Percentiles rank a stretch among this genome's conserved stretches.
Evolutionary conservation across 1,140 invertebrate species (phyloP).

Genomic region (Littorina saxatilis): DNA sequence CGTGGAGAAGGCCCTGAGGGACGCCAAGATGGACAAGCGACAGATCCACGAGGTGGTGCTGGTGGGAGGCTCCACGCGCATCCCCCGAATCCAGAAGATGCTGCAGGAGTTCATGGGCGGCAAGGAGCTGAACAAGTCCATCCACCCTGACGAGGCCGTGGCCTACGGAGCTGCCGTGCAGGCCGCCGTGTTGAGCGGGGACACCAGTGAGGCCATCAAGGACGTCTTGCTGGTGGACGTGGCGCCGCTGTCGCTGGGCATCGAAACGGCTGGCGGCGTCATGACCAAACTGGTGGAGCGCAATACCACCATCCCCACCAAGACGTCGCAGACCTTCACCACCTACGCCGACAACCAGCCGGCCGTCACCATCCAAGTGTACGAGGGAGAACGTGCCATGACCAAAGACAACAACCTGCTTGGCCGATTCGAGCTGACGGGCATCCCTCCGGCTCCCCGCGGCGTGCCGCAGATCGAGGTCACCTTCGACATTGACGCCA

Average conservation of each 20-base stretch:
- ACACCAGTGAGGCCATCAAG: constrained; percentile 64
- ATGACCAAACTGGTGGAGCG: constrained; percentile 78
- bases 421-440: constrained; percentile 93
- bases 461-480: constrained; percentile 86
- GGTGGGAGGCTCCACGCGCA: constrained; percentile 97
- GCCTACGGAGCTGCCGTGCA: constrained; percentile 80
- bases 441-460: constrained; percentile 93
- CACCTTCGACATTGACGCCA: constrained; percentile 81
- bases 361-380: constrained; percentile 86
- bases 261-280: constrained; percentile 83
- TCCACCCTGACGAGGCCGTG: constrained; percentile 77
- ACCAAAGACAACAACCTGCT: constrained; percentile 86
- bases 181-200: constrained; percentile 76
- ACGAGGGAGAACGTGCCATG: constrained; percentile 79
- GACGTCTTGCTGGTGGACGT: constrained; percentile 75
- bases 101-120: constrained; percentile 86
- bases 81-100: constrained; percentile 97
- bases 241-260: constrained; percentile 72
- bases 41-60: constrained; percentile 96
- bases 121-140: constrained; percentile 72
- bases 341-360: constrained; percentile 82
- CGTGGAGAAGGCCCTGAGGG: constrained; percentile 93
- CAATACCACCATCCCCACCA: constrained; percentile 73
- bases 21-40: constrained; percentile 95
- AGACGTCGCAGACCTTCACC: constrained; percentile 71